Percentiles rank a stretch among this genome's conserved stretches.
These are phyloP conservation scores for Hyphantria cunea DNA, from an alignment of 1,140 invertebrate species.

Conservation along the genomic window DNA sequence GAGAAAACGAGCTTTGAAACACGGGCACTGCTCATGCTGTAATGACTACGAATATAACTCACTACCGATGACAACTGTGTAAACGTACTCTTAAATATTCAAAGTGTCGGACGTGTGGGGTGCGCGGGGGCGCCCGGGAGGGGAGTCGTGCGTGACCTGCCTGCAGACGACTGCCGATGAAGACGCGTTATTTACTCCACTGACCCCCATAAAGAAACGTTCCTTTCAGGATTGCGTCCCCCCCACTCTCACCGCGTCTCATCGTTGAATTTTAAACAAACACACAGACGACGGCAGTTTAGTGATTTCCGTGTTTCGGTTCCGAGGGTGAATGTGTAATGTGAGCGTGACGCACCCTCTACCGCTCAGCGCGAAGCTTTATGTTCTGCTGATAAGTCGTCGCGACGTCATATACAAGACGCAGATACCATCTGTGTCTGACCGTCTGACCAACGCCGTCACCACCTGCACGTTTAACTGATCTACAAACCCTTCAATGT, in stretches of 20 bases:
- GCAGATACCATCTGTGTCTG: neutral
- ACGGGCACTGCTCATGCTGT: neutral
- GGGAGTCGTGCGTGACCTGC: slow-evolving; percentile 40
- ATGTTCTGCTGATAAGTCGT: neutral
- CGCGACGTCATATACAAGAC: neutral
- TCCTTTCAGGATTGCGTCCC: slow-evolving; percentile 57
- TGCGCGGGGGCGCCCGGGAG: slow-evolving; percentile 11
- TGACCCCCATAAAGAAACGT: slow-evolving; percentile 65
- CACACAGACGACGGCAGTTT: slow-evolving; percentile 53
- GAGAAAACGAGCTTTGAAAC: no score
- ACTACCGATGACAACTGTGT: neutral
- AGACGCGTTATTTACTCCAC: slow-evolving; percentile 65
- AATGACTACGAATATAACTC: neutral
- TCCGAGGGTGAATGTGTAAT: slow-evolving; percentile 50
- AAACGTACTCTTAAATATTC: slow-evolving; percentile 28
- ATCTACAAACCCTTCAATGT: no score
- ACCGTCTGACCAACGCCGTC: neutral
- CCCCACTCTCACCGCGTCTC: slow-evolving; percentile 27
- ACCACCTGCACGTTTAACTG: no score
- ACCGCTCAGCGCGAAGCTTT: neutral
- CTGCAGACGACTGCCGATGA: slow-evolving; percentile 39
- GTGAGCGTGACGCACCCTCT: slow-evolving; percentile 19
- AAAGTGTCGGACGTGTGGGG: slow-evolving; percentile 23
- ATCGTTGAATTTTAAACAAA: slow-evolving; percentile 69
- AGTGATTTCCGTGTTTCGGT: slow-evolving; percentile 53